A percentile compares a stretch with the other conserved stretches of the same genome.
These are phyloP conservation scores for Temnothorax ravouxi DNA, from an alignment of 2,888 invertebrate genomes.

Conservation along the genomic window DNA sequence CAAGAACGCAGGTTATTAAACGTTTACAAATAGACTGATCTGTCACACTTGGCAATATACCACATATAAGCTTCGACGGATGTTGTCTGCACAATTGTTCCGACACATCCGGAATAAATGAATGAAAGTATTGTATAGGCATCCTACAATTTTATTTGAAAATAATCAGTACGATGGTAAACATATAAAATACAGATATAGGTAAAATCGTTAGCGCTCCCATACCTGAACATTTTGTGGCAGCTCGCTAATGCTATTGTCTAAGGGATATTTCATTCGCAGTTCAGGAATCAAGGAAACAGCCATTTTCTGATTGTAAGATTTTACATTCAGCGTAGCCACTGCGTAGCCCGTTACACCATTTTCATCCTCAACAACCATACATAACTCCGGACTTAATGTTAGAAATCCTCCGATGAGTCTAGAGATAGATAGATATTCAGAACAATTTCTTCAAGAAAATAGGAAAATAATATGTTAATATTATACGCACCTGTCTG, in stretches of 20 bases:
- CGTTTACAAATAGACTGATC: constrained; percentile 93
- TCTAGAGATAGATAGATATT: constrained; percentile 85
- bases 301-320: constrained; percentile 91
- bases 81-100: constrained; percentile 90
- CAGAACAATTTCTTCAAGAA: constrained; percentile 5
- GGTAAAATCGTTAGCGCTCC: neutral
- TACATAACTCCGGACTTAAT: constrained; percentile 94
- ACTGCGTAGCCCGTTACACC: constrained; percentile 95
- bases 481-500: constrained; percentile 87
- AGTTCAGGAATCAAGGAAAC: constrained; percentile 94
- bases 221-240: constrained; percentile 88
- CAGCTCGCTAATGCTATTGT: constrained; percentile 87
- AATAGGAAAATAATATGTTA: neutral
- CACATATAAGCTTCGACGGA: constrained; percentile 93
- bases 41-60: constrained; percentile 90
- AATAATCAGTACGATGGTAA: constrained; percentile 2
- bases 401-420: constrained; percentile 93
- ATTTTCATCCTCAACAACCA: constrained; percentile 95
- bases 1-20: constrained; percentile 93
- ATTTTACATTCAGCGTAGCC: constrained; percentile 93
- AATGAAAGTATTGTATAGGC: constrained; percentile 91
- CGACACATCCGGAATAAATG: constrained; percentile 88
- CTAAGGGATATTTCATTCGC: constrained; percentile 92
- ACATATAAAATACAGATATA: neutral
- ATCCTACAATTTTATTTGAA: constrained; percentile 86